phyloP scores from a whole-genome alignment of 2,888 invertebrate species.

The Eilema caniola region DNA sequence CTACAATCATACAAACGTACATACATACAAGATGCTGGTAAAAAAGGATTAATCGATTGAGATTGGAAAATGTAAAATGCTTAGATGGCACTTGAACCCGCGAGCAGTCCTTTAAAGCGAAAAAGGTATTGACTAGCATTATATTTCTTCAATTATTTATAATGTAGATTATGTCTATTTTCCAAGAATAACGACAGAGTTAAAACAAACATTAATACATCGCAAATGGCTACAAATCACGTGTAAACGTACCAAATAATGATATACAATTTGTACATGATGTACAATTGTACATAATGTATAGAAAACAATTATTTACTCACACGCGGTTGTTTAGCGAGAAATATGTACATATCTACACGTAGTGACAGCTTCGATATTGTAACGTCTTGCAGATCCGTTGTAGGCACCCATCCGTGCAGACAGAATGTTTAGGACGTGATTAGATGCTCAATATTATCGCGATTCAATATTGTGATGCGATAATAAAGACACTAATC shows the following conservation, averaged over 20 bases:
- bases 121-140: too few relatives aligned
- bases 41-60: too few relatives aligned
- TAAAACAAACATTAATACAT: not conserved
- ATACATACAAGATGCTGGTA: too few relatives aligned
- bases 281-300: conserved; percentile 29
- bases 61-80: too few relatives aligned
- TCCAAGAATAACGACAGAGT: conserved; percentile 3
- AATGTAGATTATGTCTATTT: not conserved
- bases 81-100: too few relatives aligned
- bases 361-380: conserved; percentile 49
- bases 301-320: conserved; percentile 44
- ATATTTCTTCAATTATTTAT: not conserved
- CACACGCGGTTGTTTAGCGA: conserved; percentile 24
- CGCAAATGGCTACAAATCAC: conserved; percentile 7
- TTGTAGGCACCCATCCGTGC: conserved; percentile 10
- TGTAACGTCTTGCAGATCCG: conserved; percentile 29
- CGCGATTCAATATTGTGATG: too few relatives aligned
- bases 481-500: too few relatives aligned
- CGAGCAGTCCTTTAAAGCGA: too few relatives aligned
- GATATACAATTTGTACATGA: conserved; percentile 18
- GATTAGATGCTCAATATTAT: not conserved
- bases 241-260: conserved; percentile 20
- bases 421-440: not conserved
- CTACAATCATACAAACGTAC: too few relatives aligned
- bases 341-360: conserved; percentile 63